Conservation (phyloP, 2,113 vertebrate species). For the Spea bombifrons region DNA sequence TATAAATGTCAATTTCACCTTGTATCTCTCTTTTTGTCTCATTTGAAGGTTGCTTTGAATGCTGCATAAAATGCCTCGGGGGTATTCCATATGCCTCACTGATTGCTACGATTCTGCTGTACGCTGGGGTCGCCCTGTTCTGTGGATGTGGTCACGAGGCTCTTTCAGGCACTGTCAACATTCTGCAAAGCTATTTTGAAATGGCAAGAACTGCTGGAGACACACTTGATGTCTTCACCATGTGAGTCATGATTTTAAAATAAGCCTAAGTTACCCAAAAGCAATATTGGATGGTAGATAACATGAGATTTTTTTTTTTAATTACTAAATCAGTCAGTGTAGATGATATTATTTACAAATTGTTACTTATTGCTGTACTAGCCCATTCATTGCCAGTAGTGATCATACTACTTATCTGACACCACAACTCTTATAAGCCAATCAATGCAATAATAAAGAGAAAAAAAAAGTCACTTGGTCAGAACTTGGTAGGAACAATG, state of each 20-base stretch:
- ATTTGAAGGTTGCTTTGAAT: slow-evolving; percentile 88
- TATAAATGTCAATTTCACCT: slow-evolving; percentile 34
- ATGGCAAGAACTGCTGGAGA: slow-evolving; percentile 88
- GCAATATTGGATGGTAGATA: no score
- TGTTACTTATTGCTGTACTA: no score
- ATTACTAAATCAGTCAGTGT: no score
- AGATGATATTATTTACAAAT: no score
- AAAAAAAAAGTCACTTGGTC: no score
- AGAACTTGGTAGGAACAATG: no score
- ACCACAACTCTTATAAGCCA: no score
- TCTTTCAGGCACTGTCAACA: slow-evolving; percentile 91
- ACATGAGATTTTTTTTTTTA: no score
- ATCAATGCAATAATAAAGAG: no score
- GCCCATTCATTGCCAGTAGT: no score
- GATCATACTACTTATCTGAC: no score
- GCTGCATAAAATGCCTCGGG: slow-evolving; percentile 97
- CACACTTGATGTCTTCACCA: slow-evolving; percentile 90
- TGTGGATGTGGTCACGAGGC: slow-evolving; percentile 97
- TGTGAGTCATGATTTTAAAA: slow-evolving; percentile 72
- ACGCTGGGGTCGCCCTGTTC: slow-evolving; percentile 94
- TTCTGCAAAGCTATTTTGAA: slow-evolving; percentile 97
- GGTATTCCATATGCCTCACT: slow-evolving; percentile 95
- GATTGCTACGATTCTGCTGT: slow-evolving; percentile 94
- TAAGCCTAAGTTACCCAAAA: background rate
- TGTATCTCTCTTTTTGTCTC: slow-evolving; percentile 30